Conservation (phyloP, 1,140 invertebrate genomes). For the Aphelinus atriplicis region DNA sequence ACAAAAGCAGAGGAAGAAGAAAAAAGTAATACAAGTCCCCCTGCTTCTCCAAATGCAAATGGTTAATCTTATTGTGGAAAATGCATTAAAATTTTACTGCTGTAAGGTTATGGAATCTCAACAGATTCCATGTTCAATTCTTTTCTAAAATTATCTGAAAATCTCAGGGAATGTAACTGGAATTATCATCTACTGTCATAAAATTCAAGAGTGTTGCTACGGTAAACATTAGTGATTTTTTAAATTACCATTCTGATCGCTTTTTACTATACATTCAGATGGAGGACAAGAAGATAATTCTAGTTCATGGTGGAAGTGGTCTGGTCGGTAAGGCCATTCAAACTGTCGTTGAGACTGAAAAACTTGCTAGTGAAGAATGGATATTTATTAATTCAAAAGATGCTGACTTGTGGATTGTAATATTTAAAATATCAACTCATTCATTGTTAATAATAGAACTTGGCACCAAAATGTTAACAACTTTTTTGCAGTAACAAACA, state of each 20-base stretch:
- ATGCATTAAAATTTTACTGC: neutral
- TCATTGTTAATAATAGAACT: neutral
- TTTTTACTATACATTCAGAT: constrained; percentile 29
- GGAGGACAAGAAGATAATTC: constrained; percentile 66
- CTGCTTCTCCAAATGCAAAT: no score
- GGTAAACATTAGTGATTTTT: neutral
- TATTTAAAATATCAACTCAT: neutral
- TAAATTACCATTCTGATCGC: no score
- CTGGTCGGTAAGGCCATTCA: constrained; percentile 90
- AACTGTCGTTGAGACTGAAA: constrained; percentile 71
- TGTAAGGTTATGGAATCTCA: neutral
- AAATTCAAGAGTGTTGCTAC: neutral
- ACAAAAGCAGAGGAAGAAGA: no score
- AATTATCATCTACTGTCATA: constrained; percentile 4
- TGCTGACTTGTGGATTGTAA: constrained; percentile 83
- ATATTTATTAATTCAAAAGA: constrained; percentile 94
- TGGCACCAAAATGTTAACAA: neutral
- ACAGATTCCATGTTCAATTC: neutral
- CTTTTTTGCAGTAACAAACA: constrained; percentile 73
- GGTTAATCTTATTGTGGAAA: no score
- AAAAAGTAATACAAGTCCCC: no score
- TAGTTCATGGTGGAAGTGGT: constrained; percentile 94
- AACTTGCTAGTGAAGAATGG: constrained; percentile 80
- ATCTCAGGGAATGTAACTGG: neutral
- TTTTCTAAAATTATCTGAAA: neutral